These are phyloP conservation scores for Cactoblastis cactorum DNA, from an alignment of 2,888 invertebrate species.

Conservation along the genomic window DNA sequence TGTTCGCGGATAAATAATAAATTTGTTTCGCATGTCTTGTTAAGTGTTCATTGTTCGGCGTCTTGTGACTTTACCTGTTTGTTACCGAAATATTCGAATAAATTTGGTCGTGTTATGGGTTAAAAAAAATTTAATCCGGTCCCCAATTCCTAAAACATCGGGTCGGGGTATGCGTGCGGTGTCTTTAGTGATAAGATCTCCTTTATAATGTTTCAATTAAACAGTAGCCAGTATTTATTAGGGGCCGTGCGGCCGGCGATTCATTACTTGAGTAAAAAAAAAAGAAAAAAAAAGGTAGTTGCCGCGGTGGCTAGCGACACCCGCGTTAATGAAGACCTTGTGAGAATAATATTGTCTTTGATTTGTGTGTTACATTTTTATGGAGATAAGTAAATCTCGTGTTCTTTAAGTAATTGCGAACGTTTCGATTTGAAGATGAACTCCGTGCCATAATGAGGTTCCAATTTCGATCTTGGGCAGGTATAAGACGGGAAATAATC, in stretches of 20 bases:
- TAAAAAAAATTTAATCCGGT: slow-evolving; percentile 28
- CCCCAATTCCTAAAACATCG: slow-evolving; percentile 49
- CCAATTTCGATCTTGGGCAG: too few relatives aligned
- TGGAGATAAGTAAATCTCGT: not conserved
- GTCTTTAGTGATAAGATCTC: slow-evolving; percentile 69
- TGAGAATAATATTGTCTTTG: not conserved
- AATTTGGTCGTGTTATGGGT: slow-evolving; percentile 16
- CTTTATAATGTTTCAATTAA: slow-evolving; percentile 77
- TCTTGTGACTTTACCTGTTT: slow-evolving; percentile 48
- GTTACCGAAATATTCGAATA: slow-evolving; percentile 20
- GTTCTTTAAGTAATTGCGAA: too few relatives aligned
- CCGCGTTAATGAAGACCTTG: slow-evolving; percentile 10
- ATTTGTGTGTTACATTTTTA: not conserved
- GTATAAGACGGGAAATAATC: too few relatives aligned
- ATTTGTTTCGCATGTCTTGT: slow-evolving; percentile 55
- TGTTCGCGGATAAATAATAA: slow-evolving; percentile 20
- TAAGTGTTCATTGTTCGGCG: slow-evolving; percentile 55
- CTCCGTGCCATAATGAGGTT: too few relatives aligned
- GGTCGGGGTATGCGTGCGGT: slow-evolving; percentile 47
- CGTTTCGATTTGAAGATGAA: too few relatives aligned
- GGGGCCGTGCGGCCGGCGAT: slow-evolving; percentile 54
- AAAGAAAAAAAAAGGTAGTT: slow-evolving; percentile 48
- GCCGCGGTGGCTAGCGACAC: slow-evolving; percentile 33
- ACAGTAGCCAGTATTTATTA: slow-evolving; percentile 76
- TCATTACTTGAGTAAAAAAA: slow-evolving; percentile 59